Conservation (phyloP, 2,888 invertebrate genomes). For the Agrotis ipsilon region DNA sequence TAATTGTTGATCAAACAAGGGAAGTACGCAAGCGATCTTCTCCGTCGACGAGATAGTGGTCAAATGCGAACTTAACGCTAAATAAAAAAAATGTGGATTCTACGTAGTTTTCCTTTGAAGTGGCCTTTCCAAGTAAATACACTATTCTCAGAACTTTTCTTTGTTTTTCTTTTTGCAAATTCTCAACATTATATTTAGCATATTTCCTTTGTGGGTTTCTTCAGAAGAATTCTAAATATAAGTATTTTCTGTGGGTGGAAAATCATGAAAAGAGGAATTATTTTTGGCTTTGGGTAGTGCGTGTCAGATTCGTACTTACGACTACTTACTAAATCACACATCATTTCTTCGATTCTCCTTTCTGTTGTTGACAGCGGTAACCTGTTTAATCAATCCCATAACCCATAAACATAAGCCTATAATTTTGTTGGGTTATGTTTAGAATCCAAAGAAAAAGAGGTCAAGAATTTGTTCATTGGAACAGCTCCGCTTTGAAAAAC, state of each 20-base stretch:
- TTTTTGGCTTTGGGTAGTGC: too few species aligned
- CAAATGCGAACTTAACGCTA: too few species aligned
- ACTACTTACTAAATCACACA: too few species aligned
- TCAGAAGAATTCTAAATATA: constrained; percentile 4
- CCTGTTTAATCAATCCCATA: too few species aligned
- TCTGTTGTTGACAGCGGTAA: too few species aligned
- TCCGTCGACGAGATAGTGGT: too few species aligned
- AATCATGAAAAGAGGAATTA: too few species aligned
- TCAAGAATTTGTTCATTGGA: constrained; percentile 55
- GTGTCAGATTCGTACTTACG: too few species aligned
- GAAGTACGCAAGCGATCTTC: too few species aligned
- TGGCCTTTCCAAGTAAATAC: neutral
- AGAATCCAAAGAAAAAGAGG: constrained; percentile 34
- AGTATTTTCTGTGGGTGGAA: neutral
- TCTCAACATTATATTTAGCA: neutral
- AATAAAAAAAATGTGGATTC: constrained; percentile 19
- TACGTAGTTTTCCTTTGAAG: constrained; percentile 27
- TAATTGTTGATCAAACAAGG: too few species aligned
- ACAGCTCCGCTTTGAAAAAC: constrained; percentile 45
- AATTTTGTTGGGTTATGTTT: too few species aligned
- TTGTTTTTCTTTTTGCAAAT: neutral
- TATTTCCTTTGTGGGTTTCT: constrained; percentile 9
- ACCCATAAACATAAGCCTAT: neutral
- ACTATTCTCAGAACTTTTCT: neutral
- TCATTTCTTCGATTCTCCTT: too few species aligned